Conservation (phyloP, 2,888 invertebrate species). For the Electrophaes corylata region DNA sequence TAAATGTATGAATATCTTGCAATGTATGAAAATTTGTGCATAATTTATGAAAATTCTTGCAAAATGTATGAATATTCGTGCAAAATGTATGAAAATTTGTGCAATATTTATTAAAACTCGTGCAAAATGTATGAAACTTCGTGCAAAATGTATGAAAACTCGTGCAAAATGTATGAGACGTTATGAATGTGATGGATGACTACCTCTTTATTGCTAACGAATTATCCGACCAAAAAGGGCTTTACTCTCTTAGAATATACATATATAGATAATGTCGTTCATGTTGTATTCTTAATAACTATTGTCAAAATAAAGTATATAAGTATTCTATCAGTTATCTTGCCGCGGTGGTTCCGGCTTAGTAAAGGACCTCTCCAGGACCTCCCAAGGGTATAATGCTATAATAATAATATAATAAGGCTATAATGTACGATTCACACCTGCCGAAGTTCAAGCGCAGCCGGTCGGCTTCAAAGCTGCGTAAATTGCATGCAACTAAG, state of each 20-base stretch:
- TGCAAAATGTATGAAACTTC: conserved; percentile 10
- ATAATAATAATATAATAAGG: too few species aligned
- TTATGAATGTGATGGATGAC: conserved; percentile 20
- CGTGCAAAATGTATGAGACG: conserved; percentile 11
- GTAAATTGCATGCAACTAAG: too few species aligned
- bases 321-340: too few species aligned
- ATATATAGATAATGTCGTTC: conserved; percentile 19
- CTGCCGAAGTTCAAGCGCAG: too few species aligned
- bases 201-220: conserved; percentile 30
- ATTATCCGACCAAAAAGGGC: conserved; percentile 32
- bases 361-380: too few species aligned
- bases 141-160: conserved; percentile 11
- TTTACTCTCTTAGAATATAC: conserved; percentile 17
- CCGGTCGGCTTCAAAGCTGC: too few species aligned
- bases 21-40: neutral
- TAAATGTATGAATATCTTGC: neutral
- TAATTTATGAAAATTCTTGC: conserved; percentile 8
- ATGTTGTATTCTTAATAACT: conserved; percentile 1
- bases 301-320: too few species aligned
- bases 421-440: too few species aligned
- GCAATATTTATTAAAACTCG: neutral
- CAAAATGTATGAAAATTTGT: conserved; percentile 2
- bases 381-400: too few species aligned
- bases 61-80: conserved; percentile 10
- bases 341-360: too few species aligned